These are phyloP conservation scores for Spisula subtruncata DNA, from an alignment of 2,888 invertebrate genomes.

Conservation along the genomic window DNA sequence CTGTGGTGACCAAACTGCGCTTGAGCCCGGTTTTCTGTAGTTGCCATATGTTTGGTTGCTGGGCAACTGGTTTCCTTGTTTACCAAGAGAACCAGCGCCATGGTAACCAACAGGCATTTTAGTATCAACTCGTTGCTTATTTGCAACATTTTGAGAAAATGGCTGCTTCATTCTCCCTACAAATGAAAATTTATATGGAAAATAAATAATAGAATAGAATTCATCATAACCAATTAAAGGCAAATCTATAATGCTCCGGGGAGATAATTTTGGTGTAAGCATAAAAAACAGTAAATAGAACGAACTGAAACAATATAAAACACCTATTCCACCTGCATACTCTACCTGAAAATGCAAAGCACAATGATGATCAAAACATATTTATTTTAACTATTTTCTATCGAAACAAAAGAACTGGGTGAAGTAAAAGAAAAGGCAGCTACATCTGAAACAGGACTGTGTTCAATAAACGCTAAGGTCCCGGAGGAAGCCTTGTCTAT, in stretches of 20 bases:
- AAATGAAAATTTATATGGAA: conserved; percentile 6
- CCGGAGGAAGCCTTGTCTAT: no score
- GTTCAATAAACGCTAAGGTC: no score
- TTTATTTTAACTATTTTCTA: no score
- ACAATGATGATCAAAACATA: no score
- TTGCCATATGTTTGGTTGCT: conserved; percentile 51
- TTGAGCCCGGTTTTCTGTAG: conserved; percentile 52
- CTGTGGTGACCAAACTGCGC: conserved; percentile 72
- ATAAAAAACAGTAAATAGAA: neutral
- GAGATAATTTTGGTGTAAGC: no score
- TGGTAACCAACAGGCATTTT: conserved; percentile 33
- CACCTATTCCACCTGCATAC: neutral
- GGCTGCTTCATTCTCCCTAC: conserved; percentile 37
- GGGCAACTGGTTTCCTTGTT: conserved; percentile 39
- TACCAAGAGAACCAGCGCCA: conserved; percentile 46
- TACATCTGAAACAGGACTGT: no score
- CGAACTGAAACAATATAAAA: neutral
- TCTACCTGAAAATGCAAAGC: neutral
- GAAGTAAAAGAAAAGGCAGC: no score
- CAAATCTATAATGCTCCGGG: no score
- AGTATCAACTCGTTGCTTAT: conserved; percentile 33
- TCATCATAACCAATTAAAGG: neutral
- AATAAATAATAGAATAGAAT: neutral
- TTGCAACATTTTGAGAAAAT: conserved; percentile 43
- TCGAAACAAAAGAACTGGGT: no score